These are phyloP conservation scores for Podilymbus podiceps DNA, from an alignment of 2,113 vertebrate genomes.

Conservation along the genomic window DNA sequence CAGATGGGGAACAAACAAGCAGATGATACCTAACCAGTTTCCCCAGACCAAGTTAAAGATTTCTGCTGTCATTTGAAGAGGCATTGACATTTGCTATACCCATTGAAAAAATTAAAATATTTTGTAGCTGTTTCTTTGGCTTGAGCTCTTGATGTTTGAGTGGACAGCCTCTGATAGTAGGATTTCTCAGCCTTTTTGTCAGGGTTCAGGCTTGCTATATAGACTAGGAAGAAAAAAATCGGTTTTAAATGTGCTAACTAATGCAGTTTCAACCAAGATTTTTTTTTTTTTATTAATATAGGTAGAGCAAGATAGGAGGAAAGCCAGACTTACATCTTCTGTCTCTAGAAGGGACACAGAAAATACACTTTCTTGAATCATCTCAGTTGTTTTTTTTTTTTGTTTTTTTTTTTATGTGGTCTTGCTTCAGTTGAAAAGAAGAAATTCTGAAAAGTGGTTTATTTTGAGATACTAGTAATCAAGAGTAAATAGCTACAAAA, in stretches of 20 bases:
- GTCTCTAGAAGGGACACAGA: not conserved
- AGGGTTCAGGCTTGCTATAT: not conserved
- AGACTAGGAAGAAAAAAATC: not conserved
- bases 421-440: not conserved
- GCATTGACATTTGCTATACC: not conserved
- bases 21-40: not conserved
- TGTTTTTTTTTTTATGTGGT: not conserved
- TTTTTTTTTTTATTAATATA: not conserved
- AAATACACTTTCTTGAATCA: not conserved
- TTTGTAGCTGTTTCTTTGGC: not conserved
- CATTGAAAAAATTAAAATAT: not conserved
- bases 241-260: not conserved
- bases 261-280: not conserved
- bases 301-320: not conserved
- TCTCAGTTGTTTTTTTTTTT: not conserved
- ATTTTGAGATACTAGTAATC: not conserved
- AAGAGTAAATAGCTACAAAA: not conserved
- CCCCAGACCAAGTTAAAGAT: not conserved
- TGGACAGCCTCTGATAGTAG: not conserved
- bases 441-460: not conserved
- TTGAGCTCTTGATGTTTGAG: not conserved
- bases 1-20: not conserved
- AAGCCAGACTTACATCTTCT: not conserved
- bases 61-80: not conserved
- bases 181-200: not conserved